Conservation (phyloP, 2,797 vertebrate genomes). For the Hyperoplus immaculatus region DNA sequence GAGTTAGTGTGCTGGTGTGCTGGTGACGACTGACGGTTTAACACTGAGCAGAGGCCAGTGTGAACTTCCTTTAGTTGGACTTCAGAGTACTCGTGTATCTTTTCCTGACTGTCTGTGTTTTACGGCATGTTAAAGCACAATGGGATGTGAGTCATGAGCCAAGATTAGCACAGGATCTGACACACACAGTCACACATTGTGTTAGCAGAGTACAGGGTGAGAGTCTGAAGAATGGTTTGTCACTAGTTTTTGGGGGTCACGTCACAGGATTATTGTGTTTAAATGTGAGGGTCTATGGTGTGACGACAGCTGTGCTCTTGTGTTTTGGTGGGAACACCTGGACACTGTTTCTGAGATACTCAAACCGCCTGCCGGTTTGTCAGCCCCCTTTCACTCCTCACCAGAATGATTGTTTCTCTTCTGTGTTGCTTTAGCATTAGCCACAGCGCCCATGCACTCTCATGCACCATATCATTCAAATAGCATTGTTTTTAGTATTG, state of each 20-base stretch:
- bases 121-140: neutral
- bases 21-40: neutral
- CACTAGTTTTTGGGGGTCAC: no score
- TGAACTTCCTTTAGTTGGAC: neutral
- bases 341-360: no score
- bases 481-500: no score
- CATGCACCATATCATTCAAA: no score
- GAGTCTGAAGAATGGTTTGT: no score
- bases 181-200: neutral
- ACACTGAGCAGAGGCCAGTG: neutral
- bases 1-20: neutral
- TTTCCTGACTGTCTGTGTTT: neutral
- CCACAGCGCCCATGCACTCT: no score
- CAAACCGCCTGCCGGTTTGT: no score
- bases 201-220: neutral
- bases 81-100: neutral
- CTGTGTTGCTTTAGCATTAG: no score
- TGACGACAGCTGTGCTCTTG: no score
- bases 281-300: neutral
- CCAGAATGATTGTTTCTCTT: no score
- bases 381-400: no score
- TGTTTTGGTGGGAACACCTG: no score
- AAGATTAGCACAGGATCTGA: neutral
- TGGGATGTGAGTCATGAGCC: neutral
- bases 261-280: neutral